Evolutionary conservation across 2,797 vertebrate species (phyloP).

Genomic region (Bufotes viridis): DNA sequence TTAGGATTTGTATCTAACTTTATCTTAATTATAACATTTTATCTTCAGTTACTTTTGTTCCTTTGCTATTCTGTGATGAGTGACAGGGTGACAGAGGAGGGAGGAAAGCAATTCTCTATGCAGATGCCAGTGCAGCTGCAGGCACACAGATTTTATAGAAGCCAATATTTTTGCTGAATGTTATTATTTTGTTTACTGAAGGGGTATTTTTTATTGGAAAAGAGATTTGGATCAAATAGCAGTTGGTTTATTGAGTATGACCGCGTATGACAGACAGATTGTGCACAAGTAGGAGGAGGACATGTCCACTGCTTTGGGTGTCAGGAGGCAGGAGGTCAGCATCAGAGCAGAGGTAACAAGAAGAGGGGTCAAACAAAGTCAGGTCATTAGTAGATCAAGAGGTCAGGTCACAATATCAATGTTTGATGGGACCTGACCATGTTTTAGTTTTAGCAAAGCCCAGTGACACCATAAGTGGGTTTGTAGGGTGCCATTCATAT

Average conservation of each 20-base stretch:
- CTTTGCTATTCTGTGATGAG: background rate
- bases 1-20: background rate
- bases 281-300: background rate
- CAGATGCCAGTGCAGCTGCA: slow-evolving; percentile 23
- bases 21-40: background rate
- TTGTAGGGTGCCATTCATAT: background rate
- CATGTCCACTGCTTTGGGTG: background rate
- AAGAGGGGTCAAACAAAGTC: background rate
- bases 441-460: background rate
- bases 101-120: background rate
- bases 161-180: slow-evolving; percentile 10
- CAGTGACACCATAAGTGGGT: background rate
- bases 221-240: background rate
- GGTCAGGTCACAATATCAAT: background rate
- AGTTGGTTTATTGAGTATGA: background rate
- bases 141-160: slow-evolving; percentile 7
- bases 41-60: slow-evolving; percentile 8
- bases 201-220: slow-evolving; percentile 15
- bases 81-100: background rate
- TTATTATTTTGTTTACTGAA: slow-evolving; percentile 18
- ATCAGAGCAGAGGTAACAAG: background rate
- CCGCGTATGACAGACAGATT: background rate
- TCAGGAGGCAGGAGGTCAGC: background rate
- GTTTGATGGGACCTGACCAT: background rate
- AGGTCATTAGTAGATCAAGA: background rate